Percentiles rank a stretch among this genome's conserved stretches.
Conservation (phyloP, 2,888 invertebrate genomes). For the Mystacides longicornis region DNA sequence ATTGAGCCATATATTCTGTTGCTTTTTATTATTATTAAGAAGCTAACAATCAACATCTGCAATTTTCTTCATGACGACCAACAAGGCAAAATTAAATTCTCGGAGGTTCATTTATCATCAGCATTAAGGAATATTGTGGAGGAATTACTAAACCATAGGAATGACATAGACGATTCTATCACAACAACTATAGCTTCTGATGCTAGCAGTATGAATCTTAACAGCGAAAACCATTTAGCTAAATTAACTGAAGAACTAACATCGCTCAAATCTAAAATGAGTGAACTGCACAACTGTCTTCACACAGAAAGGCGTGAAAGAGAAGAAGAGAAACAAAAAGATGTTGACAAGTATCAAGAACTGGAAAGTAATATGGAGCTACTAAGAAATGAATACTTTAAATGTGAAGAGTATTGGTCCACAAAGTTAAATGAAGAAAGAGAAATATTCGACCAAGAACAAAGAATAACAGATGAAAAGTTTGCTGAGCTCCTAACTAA, state of each 20-base stretch:
- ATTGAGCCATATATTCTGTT: conserved; percentile 14
- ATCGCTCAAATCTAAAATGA: conserved; percentile 9
- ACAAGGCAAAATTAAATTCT: background rate
- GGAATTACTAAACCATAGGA: background rate
- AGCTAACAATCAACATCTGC: conserved; percentile 13
- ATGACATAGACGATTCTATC: background rate
- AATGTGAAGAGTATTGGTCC: conserved; percentile 83
- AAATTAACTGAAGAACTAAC: background rate
- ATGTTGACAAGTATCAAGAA: conserved; percentile 46
- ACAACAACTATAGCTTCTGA: background rate
- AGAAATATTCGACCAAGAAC: conserved; percentile 65
- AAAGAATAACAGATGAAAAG: conserved; percentile 67
- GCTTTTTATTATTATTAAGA: conserved; percentile 13
- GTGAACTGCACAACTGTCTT: conserved; percentile 23
- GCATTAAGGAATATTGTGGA: conserved; percentile 12
- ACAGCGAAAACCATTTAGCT: background rate
- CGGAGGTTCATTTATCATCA: conserved; percentile 4
- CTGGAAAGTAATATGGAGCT: conserved; percentile 68
- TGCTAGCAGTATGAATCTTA: background rate
- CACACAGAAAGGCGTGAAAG: conserved; percentile 25
- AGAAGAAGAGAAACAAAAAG: conserved; percentile 30
- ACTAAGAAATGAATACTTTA: conserved; percentile 70
- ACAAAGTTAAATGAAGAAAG: conserved; percentile 72
- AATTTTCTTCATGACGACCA: conserved; percentile 10
- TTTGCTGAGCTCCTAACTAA: conserved; percentile 64